Evolutionary conservation across 2,113 vertebrate species (phyloP).

Genomic region (Pseudolaguvia tuberculata): DNA sequence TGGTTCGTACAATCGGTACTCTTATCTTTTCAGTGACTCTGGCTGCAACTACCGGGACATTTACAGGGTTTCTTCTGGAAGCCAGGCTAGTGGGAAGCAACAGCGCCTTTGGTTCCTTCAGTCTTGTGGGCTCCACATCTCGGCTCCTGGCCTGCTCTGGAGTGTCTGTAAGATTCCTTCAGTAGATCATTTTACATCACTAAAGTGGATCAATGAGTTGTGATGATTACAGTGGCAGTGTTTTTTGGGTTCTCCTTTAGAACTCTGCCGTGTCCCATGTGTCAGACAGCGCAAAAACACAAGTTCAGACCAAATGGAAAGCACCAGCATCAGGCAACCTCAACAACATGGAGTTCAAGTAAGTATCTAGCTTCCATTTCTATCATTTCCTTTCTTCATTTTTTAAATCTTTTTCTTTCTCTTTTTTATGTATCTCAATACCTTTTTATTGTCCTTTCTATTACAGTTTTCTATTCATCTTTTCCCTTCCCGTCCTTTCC

Average conservation of each 20-base stretch:
- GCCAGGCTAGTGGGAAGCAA: slow-evolving; percentile 49
- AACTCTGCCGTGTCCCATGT: slow-evolving; percentile 68
- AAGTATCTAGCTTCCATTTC: slow-evolving; percentile 7
- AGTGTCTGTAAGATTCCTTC: slow-evolving; percentile 50
- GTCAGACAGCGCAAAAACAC: slow-evolving; percentile 50
- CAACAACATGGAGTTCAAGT: slow-evolving; percentile 69
- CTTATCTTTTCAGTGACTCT: slow-evolving; percentile 56
- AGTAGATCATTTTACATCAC: background rate
- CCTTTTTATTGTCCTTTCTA: no score
- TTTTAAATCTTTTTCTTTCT: no score
- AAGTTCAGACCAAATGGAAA: slow-evolving; percentile 66
- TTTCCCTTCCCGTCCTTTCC: no score
- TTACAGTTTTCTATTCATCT: no score
- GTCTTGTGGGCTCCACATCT: accelerated
- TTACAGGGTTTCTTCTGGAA: slow-evolving; percentile 68
- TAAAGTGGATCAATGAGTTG: background rate
- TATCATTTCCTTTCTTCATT: no score
- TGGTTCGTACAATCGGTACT: background rate
- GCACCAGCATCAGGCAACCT: slow-evolving; percentile 45
- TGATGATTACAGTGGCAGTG: background rate
- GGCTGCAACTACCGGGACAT: slow-evolving; percentile 30
- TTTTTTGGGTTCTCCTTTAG: slow-evolving; percentile 57
- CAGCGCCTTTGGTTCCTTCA: slow-evolving; percentile 58
- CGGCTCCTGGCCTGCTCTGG: slow-evolving; percentile 55
- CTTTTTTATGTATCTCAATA: no score